These are phyloP conservation scores for Chaetura pelagica DNA, from an alignment of 2,113 vertebrate species.

Conservation along the genomic window DNA sequence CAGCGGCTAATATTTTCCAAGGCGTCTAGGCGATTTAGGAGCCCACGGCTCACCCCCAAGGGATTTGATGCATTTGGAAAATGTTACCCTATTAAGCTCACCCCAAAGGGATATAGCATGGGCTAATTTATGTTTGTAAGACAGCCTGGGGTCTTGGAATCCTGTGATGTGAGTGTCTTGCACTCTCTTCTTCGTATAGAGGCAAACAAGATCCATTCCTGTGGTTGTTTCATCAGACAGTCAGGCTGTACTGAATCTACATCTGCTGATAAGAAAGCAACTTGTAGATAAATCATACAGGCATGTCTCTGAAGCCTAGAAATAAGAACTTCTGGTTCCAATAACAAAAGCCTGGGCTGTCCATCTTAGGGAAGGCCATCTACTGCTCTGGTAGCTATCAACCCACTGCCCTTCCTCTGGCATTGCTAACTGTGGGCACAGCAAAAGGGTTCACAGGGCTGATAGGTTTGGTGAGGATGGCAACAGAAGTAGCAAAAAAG, in stretches of 20 bases:
- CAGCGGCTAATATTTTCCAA: slow-evolving; percentile 37
- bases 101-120: background rate
- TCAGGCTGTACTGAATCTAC: slow-evolving; percentile 32
- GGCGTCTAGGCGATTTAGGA: slow-evolving; percentile 58
- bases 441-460: background rate
- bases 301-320: slow-evolving; percentile 35
- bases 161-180: slow-evolving; percentile 19
- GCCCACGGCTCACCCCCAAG: slow-evolving; percentile 3
- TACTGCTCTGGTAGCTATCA: background rate
- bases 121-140: slow-evolving; percentile 48
- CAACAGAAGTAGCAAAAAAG: background rate
- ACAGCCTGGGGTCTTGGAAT: slow-evolving; percentile 19
- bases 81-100: slow-evolving; percentile 29
- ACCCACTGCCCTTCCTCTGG: background rate
- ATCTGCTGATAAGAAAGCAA: slow-evolving; percentile 58
- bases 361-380: background rate
- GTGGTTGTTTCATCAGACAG: slow-evolving; percentile 51
- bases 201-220: slow-evolving; percentile 53
- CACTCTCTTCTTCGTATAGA: background rate
- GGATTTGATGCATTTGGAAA: slow-evolving; percentile 49
- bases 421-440: background rate
- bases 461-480: background rate
- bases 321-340: slow-evolving; percentile 28
- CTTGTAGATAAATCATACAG: slow-evolving; percentile 45
- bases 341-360: background rate